phyloP scores from a whole-genome alignment of 2,888 invertebrate genomes.

The Hyposoter dolosus region DNA sequence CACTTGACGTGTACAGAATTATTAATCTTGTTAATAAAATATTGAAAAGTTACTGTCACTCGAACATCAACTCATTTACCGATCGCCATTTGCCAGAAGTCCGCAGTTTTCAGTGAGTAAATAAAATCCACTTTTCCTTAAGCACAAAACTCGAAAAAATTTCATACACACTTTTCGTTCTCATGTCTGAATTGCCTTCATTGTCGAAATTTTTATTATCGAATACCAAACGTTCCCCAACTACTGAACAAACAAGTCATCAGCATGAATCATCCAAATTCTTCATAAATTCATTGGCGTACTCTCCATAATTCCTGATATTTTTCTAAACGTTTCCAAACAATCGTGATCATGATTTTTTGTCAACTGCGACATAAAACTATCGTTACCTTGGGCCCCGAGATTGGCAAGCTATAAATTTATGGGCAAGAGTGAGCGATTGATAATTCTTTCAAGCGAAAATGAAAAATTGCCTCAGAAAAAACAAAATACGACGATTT shows the following conservation, averaged over 20 bases:
- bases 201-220: not conserved
- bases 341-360: no score
- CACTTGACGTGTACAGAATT: conserved; percentile 37
- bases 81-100: not conserved
- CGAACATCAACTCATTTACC: not conserved
- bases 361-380: not conserved
- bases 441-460: not conserved
- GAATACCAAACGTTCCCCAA: not conserved
- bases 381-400: not conserved
- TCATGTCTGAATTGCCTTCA: not conserved
- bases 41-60: not conserved
- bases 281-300: not conserved
- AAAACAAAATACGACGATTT: conserved; percentile 10
- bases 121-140: not conserved
- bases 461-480: not conserved
- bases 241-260: not conserved
- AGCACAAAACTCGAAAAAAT: not conserved
- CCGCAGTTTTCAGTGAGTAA: not conserved
- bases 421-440: not conserved
- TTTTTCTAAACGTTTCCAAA: not conserved
- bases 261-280: not conserved
- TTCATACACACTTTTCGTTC: not conserved
- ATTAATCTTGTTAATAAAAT: conserved; percentile 48
- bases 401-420: not conserved
- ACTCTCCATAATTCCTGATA: no score